Evolutionary conservation across 2,888 invertebrate species (phyloP).

Genomic region (Sesia bembeciformis): DNA sequence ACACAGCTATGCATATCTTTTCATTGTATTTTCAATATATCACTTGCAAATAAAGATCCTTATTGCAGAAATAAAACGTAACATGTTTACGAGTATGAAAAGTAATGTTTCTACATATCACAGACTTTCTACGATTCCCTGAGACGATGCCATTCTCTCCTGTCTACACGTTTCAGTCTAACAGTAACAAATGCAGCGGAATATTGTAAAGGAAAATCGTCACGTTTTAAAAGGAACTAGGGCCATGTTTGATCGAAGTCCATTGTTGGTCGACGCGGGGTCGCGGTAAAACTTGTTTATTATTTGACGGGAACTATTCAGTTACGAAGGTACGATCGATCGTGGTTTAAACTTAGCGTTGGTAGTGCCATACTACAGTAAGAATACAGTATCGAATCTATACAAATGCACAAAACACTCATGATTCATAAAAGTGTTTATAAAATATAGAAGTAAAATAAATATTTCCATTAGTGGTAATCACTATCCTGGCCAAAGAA

Average conservation of each 20-base stretch:
- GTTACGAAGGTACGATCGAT: constrained; percentile 32
- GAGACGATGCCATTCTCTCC: no score
- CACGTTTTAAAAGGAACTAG: background rate
- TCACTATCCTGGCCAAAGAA: no score
- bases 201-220: background rate
- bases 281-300: background rate
- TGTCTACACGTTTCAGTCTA: background rate
- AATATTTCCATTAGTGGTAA: no score
- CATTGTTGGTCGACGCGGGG: background rate
- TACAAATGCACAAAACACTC: background rate
- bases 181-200: background rate
- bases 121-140: no score
- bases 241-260: background rate
- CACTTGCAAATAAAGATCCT: no score
- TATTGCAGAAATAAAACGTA: no score
- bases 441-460: no score
- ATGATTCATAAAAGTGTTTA: no score
- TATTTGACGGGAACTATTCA: background rate
- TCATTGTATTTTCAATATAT: no score
- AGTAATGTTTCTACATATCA: no score
- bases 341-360: constrained; percentile 43
- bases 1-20: no score
- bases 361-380: constrained; percentile 10
- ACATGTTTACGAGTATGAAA: no score
- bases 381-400: background rate